Evolutionary conservation across 1,140 invertebrate genomes (phyloP).

Genomic region (Drosophila obscura): DNA sequence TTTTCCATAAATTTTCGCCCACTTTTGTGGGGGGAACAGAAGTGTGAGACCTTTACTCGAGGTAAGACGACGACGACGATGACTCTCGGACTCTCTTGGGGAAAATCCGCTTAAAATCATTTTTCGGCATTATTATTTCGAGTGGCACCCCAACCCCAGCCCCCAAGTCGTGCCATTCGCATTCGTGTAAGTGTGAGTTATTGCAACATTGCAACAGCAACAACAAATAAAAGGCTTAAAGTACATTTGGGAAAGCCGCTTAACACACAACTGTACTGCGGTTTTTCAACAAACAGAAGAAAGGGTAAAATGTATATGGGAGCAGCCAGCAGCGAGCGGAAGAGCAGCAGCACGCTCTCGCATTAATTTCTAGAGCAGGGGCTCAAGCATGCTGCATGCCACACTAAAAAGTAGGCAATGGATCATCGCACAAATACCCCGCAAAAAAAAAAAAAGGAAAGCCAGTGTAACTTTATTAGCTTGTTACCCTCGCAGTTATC

Average conservation of each 20-base stretch:
- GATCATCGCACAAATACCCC: constrained; percentile 2
- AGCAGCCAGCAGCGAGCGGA: not conserved
- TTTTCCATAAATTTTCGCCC: constrained; percentile 65
- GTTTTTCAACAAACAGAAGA: constrained; percentile 23
- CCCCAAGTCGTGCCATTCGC: not conserved
- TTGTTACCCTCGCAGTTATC: not conserved
- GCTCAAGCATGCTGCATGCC: constrained; percentile 65
- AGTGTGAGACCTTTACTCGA: not conserved
- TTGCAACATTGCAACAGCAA: constrained; percentile 28
- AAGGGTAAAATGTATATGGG: no score
- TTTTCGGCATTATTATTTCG: constrained; percentile 77
- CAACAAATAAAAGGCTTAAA: constrained; percentile 53
- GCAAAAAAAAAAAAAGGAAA: not conserved
- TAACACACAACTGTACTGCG: constrained; percentile 65
- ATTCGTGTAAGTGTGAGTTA: constrained; percentile 42
- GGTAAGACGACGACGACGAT: no score
- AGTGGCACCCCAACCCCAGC: constrained; percentile 34
- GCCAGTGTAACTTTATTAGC: constrained; percentile 12
- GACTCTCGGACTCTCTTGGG: constrained; percentile 3
- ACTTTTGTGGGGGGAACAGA: constrained; percentile 28
- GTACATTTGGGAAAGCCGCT: constrained; percentile 57
- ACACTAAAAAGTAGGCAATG: constrained; percentile 38
- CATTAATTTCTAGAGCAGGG: constrained; percentile 49
- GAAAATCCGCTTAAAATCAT: constrained; percentile 77
- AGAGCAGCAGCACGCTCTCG: constrained; percentile 7